Conservation (phyloP, 1,140 invertebrate genomes). For the Drosophila carrolli region DNA sequence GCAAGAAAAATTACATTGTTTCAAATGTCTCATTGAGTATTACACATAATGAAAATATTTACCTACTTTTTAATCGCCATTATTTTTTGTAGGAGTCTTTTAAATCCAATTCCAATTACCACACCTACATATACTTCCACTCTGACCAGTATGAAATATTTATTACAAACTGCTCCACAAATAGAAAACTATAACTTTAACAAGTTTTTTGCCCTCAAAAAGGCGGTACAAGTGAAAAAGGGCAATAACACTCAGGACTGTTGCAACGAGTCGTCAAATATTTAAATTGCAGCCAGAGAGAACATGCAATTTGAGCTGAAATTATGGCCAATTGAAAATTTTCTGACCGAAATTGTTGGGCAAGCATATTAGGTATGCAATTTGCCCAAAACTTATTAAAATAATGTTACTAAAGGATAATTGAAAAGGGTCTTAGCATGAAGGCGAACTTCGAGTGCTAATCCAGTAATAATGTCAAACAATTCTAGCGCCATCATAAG, state of each 20-base stretch:
- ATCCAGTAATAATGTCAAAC: constrained; percentile 70
- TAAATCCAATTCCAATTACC: too few species aligned
- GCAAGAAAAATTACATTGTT: background rate
- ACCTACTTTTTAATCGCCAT: too few species aligned
- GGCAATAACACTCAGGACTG: constrained; percentile 27
- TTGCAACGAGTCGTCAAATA: constrained; percentile 42
- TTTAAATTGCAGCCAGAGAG: constrained; percentile 36
- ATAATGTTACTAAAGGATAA: constrained; percentile 53
- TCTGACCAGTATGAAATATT: constrained; percentile 4
- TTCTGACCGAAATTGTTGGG: constrained; percentile 36
- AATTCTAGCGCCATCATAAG: constrained; percentile 59
- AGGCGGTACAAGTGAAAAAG: background rate
- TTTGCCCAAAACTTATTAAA: constrained; percentile 53
- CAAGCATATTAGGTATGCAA: constrained; percentile 33
- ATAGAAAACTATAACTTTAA: constrained; percentile 1
- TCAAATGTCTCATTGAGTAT: background rate
- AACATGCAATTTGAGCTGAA: constrained; percentile 40
- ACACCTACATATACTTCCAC: too few species aligned
- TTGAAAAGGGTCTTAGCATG: constrained; percentile 45
- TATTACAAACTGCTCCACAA: constrained; percentile 10
- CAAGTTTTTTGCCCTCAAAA: background rate
- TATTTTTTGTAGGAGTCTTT: too few species aligned
- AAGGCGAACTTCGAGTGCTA: constrained; percentile 14
- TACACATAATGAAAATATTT: too few species aligned
- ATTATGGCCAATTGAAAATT: constrained; percentile 60